Base-by-base conservation (phyloP, 2,888 invertebrate genomes). In the Dynastes grantii region DNA sequence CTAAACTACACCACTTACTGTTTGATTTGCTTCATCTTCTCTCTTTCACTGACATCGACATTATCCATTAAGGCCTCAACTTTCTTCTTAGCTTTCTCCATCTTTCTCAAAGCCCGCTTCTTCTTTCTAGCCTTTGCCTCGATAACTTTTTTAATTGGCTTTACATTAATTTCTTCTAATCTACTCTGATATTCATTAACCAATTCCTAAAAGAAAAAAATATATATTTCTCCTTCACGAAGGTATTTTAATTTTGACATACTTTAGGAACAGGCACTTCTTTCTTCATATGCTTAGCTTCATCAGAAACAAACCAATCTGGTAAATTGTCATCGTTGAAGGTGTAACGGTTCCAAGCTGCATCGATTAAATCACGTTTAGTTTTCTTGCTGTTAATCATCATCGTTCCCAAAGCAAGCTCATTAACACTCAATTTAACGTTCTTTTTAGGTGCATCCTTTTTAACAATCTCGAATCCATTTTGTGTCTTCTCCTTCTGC, bases 51-150 rank as follows among this genome's bases (percentile, higher is more conserved):
- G 85, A 98, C 94, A 84, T 98, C 98, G 0, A 92, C 91, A 86
- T 95, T 96, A 77, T 98, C 98, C 91, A 98, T 93, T 37, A 99
- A 92, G n/a, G 93, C 92, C 87, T 99, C 98, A 0, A 97, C 96
- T 89, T 96, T 97, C 90, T 99, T 99, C 90, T 97, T 96, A 0
- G 98, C 98, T 85, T 95, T 96, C 82, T 97, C 97, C 89, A 99
- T 89, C 87, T 95, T 95, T 85, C 93, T 95, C 79, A 96, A 88
- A 81, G 95, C 94, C 82, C 97, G 95, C 89, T 94, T 95, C 94
- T 98, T 98, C 92, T 99, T 99, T 77, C 99, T 93, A 0, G 98
- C 97, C 90, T 98, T 99, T 0, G 99, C 99, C 90, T 99, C 98
- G 83, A 98, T 93, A 0, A 99, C 96, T 90, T 99, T 99, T 90